Evolutionary conservation across 2,888 invertebrate species (phyloP).

Genomic region (Latrodectus elegans): DNA sequence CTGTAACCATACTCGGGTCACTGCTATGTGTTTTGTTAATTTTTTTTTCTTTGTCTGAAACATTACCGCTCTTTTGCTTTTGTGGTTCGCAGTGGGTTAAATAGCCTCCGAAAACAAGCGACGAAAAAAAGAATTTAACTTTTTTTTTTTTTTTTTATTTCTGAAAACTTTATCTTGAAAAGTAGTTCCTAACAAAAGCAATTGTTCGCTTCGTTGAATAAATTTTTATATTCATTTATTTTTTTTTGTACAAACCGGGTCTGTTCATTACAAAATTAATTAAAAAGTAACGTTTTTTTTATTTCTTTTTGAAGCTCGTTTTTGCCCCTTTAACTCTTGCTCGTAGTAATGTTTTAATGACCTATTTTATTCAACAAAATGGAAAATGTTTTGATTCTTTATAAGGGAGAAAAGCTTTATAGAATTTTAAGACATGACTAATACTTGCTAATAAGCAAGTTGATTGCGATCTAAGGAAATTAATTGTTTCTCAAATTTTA

Average conservation of each 20-base stretch:
- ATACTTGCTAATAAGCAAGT: too few species aligned
- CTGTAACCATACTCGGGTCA: conserved; percentile 47
- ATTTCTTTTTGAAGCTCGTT: too few species aligned
- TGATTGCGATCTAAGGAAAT: too few species aligned
- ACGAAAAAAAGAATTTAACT: conserved; percentile 5
- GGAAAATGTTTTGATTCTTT: too few species aligned
- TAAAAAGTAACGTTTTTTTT: conserved; percentile 27
- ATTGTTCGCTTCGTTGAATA: conserved; percentile 46
- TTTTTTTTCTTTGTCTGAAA: conserved; percentile 1
- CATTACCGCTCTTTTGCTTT: conserved; percentile 20
- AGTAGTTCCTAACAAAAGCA: conserved; percentile 49
- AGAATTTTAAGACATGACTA: too few species aligned
- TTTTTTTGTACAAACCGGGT: conserved; percentile 15
- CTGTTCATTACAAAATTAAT: conserved; percentile 36
- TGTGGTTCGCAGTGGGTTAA: conserved; percentile 53
- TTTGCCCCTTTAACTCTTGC: too few species aligned
- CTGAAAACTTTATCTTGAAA: conserved; percentile 23
- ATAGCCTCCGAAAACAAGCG: conserved; percentile 30
- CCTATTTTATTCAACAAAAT: too few species aligned
- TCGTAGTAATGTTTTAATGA: too few species aligned
- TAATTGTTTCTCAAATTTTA: too few species aligned
- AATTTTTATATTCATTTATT: conserved; percentile 7
- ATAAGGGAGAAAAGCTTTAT: too few species aligned
- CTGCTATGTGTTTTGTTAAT: conserved; percentile 25
- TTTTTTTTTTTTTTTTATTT: background rate